phyloP scores from a whole-genome alignment of 35 echinoderm and acorn worm species.

The Apostichopus californicus region DNA sequence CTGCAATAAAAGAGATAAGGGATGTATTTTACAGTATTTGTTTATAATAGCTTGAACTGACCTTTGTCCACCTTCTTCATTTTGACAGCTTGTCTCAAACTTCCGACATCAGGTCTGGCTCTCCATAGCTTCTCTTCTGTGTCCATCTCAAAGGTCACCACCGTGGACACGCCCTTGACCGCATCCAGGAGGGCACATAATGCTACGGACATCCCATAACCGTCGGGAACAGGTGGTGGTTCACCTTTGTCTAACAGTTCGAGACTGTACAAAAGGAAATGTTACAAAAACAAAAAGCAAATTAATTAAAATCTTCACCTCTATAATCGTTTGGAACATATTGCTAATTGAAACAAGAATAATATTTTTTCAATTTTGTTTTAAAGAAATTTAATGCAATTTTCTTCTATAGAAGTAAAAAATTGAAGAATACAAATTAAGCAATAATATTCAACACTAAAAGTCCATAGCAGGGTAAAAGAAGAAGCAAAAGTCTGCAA shows the following conservation, averaged over 20 bases:
- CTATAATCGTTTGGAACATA: not conserved
- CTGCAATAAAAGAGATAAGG: too few relatives aligned
- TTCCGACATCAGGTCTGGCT: conserved; percentile 12
- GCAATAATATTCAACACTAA: too few relatives aligned
- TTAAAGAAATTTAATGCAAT: too few relatives aligned
- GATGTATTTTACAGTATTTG: too few relatives aligned
- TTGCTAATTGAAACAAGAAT: not conserved
- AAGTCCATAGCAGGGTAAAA: too few relatives aligned
- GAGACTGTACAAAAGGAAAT: conserved; percentile 61
- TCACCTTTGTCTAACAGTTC: conserved; percentile 94
- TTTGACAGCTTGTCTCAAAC: conserved; percentile 27
- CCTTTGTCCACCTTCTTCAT: conserved; percentile 47
- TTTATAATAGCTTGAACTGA: not conserved
- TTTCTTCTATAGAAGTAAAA: too few relatives aligned
- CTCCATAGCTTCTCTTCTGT: conserved; percentile 70
- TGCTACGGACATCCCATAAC: conserved; percentile 87
- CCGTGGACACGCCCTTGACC: conserved; percentile 83
- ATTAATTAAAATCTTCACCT: too few relatives aligned
- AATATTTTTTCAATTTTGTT: too few relatives aligned
- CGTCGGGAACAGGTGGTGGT: conserved; percentile 86
- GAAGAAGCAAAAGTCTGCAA: too few relatives aligned
- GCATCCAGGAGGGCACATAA: conserved; percentile 80
- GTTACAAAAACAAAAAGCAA: not conserved
- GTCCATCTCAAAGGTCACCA: conserved; percentile 88
- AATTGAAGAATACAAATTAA: too few relatives aligned